Base-by-base conservation (phyloP, 2,113 vertebrate genomes). In the Dipodomys ordii region DNA sequence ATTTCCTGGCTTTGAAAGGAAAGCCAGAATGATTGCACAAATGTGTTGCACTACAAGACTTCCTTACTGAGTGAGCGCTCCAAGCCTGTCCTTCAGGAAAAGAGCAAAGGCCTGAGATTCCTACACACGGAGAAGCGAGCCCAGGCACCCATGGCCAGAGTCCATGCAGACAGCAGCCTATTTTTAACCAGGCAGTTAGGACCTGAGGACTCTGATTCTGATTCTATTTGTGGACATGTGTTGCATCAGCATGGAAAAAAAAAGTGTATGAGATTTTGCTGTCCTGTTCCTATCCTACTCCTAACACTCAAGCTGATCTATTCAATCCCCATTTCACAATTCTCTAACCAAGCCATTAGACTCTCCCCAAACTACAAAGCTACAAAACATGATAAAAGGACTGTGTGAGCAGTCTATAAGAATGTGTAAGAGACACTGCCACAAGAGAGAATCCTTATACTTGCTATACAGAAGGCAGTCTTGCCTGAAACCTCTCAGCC, bases 181-280 rank as follows among this genome's bases (percentile, higher is more conserved):
- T 90, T 94, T 93, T 92, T 90, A 93, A 88, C 76, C 73, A 3
- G 83, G 44, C 82, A 76, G 76, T 89, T 28, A 32, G 46, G 85
- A n/a, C 28, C 65, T 10, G 2, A 83, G 53, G 32, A 20, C n/a
- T 53, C 68, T 28, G 86, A 57, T 68, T 84, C 83, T 22, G 88
- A 46, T 80, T 93, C 96, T 94, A 77, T 80, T 88, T 91, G 53
- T 80, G 83, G 92, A 92, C 83, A 76, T n/a, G 12, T 2, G 49
- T 57, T 22, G 25, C 57, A 22, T 44, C 74, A 30, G 65, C 60
- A 12, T 20, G n/a, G 3, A 18, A 13, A 57, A 57, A 57, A 73
- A 44, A 35, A 2, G 30, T 6, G 0, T 25, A 0, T 15, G 83
- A 16, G 72, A 62, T n/a, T 44, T 32, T 27, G 18, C 44, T 7